A percentile compares a stretch with the other conserved stretches of the same genome.
Conservation (phyloP, 2,888 invertebrate genomes). For the Tachina grossa region DNA sequence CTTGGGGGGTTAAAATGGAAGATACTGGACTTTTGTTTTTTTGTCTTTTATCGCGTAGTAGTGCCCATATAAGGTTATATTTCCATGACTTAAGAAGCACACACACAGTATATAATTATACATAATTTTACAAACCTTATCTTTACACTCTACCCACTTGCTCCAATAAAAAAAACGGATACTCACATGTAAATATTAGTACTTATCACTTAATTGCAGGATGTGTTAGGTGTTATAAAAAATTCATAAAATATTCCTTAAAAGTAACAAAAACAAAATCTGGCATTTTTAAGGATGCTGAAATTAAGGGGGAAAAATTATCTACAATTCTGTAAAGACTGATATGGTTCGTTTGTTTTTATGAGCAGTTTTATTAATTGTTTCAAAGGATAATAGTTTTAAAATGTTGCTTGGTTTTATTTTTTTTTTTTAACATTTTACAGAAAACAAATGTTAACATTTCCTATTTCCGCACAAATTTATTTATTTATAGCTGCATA, state of each 20-base stretch:
- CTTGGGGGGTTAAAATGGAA: too few relatives aligned
- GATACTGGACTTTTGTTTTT: too few relatives aligned
- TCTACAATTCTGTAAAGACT: background rate
- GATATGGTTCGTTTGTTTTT: conserved; percentile 21
- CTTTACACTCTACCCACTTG: too few relatives aligned
- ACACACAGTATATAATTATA: too few relatives aligned
- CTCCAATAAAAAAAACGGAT: too few relatives aligned
- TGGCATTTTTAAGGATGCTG: conserved; percentile 18
- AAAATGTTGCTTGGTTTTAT: conserved; percentile 22
- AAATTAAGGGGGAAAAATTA: conserved; percentile 7
- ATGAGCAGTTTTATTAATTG: conserved; percentile 26
- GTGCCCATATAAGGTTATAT: too few relatives aligned
- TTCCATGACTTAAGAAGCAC: too few relatives aligned
- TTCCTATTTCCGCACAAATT: conserved; percentile 50
- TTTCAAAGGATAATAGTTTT: conserved; percentile 32
- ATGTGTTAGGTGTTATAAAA: background rate
- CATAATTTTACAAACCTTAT: too few relatives aligned
- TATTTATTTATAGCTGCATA: too few relatives aligned
- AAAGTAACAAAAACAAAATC: background rate
- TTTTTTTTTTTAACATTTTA: conserved; percentile 17
- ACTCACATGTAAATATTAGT: too few relatives aligned
- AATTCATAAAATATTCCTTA: background rate
- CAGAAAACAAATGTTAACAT: conserved; percentile 41
- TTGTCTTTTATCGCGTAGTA: too few relatives aligned
- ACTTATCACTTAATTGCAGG: too few relatives aligned